These are phyloP conservation scores for Cotesia vestalis DNA, from an alignment of 1,140 invertebrate species.

Conservation along the genomic window DNA sequence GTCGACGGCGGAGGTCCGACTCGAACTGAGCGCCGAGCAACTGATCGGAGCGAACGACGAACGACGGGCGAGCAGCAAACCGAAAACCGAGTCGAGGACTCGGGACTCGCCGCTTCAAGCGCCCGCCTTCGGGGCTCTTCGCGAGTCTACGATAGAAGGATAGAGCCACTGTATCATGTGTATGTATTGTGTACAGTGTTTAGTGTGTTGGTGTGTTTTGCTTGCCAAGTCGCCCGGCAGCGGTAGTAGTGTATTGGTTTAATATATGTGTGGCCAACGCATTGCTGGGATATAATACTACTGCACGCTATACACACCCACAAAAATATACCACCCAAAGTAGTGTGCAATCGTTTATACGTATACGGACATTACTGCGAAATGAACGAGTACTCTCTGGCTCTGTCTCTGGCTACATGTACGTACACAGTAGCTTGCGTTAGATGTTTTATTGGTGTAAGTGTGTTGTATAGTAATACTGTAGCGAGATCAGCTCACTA, in stretches of 20 bases:
- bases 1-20: conserved; percentile 54
- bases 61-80: conserved; percentile 13
- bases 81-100: conserved; percentile 37
- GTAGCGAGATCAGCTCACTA: no score
- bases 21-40: conserved; percentile 54
- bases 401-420: no score
- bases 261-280: background rate
- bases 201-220: background rate
- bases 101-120: background rate
- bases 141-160: conserved; percentile 21
- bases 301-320: background rate
- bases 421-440: no score
- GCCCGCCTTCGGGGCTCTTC: conserved; percentile 34
- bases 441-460: no score
- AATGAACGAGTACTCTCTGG: background rate
- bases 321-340: background rate
- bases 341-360: no score
- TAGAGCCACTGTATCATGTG: no score
- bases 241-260: background rate
- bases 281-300: no score
- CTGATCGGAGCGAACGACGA: conserved; percentile 46
- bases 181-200: background rate
- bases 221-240: background rate
- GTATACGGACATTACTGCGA: background rate
- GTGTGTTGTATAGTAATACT: no score